Percentiles rank a stretch among this genome's conserved stretches.
Evolutionary conservation across 2,888 invertebrate genomes (phyloP).

Genomic region (Lydus trimaculatus): DNA sequence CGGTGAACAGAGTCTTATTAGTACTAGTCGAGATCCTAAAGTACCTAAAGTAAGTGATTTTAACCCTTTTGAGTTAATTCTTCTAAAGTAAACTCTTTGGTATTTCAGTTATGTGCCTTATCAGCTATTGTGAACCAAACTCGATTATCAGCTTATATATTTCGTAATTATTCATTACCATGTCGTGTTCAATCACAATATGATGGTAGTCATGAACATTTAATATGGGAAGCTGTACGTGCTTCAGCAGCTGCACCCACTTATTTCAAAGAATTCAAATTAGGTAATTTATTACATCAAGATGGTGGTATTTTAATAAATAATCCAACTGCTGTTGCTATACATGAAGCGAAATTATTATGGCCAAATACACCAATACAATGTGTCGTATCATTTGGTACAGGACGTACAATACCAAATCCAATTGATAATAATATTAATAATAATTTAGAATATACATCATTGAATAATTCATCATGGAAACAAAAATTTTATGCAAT

Average conservation of each 20-base stretch:
- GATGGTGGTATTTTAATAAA: conserved; percentile 77
- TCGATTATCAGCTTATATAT: conserved; percentile 77
- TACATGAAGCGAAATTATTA: conserved; percentile 84
- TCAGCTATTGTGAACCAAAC: conserved; percentile 82
- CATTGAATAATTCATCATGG: conserved; percentile 81
- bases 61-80: neutral
- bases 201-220: conserved; percentile 73
- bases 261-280: conserved; percentile 84
- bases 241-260: conserved; percentile 93
- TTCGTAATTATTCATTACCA: conserved; percentile 84
- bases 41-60: conserved; percentile 64
- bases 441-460: conserved; percentile 75
- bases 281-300: conserved; percentile 74
- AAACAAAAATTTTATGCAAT: conserved; percentile 82
- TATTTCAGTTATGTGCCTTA: conserved; percentile 75
- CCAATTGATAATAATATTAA: conserved; percentile 53
- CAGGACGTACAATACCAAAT: conserved; percentile 67
- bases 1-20: conserved; percentile 68
- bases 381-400: conserved; percentile 85
- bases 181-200: conserved; percentile 74
- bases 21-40: conserved; percentile 63
- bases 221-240: conserved; percentile 83
- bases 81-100: no score
- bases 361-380: conserved; percentile 79
- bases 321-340: conserved; percentile 87